Evolutionary conservation across 2,888 invertebrate species (phyloP).

Genomic region (Folsomia candida): DNA sequence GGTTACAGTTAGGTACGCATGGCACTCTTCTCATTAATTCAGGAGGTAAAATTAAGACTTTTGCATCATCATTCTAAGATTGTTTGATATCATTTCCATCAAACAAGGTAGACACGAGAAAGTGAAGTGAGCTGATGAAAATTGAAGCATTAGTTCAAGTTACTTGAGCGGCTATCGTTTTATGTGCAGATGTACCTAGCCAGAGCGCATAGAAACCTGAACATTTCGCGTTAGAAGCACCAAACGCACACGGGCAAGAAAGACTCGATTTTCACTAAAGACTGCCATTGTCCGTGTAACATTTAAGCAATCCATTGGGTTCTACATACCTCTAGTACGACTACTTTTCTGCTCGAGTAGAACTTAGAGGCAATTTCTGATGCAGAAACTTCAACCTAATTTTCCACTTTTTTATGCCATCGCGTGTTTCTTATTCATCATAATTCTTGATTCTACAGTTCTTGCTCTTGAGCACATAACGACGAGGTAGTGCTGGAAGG

Average conservation of each 20-base stretch:
- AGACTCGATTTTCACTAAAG: too few species aligned
- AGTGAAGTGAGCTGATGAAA: not conserved
- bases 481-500: too few species aligned
- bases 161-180: too few species aligned
- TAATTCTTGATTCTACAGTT: conserved; percentile 42
- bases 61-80: not conserved
- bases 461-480: too few species aligned
- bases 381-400: conserved; percentile 20
- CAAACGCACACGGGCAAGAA: too few species aligned
- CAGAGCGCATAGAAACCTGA: too few species aligned
- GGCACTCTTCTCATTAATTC: not conserved
- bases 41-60: not conserved
- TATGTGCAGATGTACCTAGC: too few species aligned
- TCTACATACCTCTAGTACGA: too few species aligned
- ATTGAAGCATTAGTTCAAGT: too few species aligned
- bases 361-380: not conserved
- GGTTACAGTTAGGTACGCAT: too few species aligned
- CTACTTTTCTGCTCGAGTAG: not conserved
- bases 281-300: too few species aligned
- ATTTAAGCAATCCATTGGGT: not conserved
- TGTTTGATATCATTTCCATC: not conserved
- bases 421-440: conserved; percentile 46
- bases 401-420: conserved; percentile 32
- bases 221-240: too few species aligned
- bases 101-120: not conserved